Percentiles rank a stretch among this genome's conserved stretches.
These are phyloP conservation scores for Sylvilagus bachmani DNA, from an alignment of 2,113 vertebrate genomes.

Conservation along the genomic window DNA sequence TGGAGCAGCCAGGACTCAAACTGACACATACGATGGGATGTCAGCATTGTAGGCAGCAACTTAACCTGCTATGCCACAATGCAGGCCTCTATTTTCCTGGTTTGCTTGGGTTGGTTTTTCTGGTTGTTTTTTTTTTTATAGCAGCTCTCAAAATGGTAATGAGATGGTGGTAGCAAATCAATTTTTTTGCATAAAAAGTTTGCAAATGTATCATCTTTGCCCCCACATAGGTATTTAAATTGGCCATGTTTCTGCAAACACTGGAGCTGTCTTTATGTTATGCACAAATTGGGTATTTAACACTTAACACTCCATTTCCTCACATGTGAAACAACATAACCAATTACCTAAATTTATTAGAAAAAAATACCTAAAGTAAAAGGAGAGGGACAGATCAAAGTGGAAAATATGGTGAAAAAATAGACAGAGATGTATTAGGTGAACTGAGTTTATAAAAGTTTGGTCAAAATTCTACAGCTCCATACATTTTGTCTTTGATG, in stretches of 20 bases:
- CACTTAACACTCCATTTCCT: background rate
- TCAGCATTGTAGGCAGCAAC: too few species aligned
- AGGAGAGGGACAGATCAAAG: background rate
- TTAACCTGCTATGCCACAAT: too few species aligned
- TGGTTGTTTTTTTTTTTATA: background rate
- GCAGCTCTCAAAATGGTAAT: background rate
- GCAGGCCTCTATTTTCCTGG: too few species aligned
- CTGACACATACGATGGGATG: too few species aligned
- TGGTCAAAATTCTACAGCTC: background rate
- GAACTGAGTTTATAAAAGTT: background rate
- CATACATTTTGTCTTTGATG: background rate
- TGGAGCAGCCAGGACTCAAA: too few species aligned
- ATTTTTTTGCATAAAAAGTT: constrained; percentile 27
- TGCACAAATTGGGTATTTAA: background rate
- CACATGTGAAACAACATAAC: background rate
- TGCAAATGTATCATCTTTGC: background rate
- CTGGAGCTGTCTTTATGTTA: background rate
- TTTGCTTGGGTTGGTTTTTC: background rate
- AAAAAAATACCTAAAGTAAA: background rate
- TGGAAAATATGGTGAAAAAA: constrained; percentile 2
- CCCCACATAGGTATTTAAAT: background rate
- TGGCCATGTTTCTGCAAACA: background rate
- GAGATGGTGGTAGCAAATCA: background rate
- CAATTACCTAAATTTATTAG: background rate
- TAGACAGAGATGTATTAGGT: background rate